Evolutionary conservation across 1,140 invertebrate species (phyloP).

Genomic region (Papilio polytes): DNA sequence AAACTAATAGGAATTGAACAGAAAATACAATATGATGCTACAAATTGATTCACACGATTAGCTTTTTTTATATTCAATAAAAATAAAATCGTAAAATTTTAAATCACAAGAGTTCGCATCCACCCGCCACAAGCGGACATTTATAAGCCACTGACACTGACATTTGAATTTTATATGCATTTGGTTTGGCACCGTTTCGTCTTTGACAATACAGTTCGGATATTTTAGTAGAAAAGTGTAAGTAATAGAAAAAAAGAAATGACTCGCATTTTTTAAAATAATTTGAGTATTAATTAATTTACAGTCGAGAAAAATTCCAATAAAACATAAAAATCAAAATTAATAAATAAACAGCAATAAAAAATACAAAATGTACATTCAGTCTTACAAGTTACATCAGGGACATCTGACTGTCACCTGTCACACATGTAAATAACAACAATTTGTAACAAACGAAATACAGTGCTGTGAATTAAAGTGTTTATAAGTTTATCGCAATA

Average conservation of each 20-base stretch:
- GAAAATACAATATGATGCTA: constrained; percentile 48
- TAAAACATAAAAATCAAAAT: no score
- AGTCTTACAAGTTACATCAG: no score
- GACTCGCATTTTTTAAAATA: no score
- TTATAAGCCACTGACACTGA: constrained; percentile 67
- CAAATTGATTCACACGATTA: constrained; percentile 55
- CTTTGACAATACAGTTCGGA: constrained; percentile 20
- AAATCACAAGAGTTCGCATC: constrained; percentile 54
- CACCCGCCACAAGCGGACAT: constrained; percentile 68
- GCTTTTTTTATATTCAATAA: constrained; percentile 45
- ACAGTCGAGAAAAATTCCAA: neutral
- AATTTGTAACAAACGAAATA: neutral
- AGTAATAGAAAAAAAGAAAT: no score
- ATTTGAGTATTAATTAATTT: neutral
- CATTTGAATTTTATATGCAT: constrained; percentile 51
- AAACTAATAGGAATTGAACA: constrained; percentile 45
- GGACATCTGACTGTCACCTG: neutral
- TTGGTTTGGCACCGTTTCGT: constrained; percentile 41
- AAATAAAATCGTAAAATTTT: constrained; percentile 78
- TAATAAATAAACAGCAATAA: no score
- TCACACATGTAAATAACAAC: neutral
- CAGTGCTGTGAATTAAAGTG: neutral
- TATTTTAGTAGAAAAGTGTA: neutral
- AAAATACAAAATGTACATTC: no score
- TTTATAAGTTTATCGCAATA: neutral